Evolutionary conservation across 1,140 invertebrate species (phyloP), one percentile per base, ranked within the genome.

Genomic region (Liolophura sinensis): DNA sequence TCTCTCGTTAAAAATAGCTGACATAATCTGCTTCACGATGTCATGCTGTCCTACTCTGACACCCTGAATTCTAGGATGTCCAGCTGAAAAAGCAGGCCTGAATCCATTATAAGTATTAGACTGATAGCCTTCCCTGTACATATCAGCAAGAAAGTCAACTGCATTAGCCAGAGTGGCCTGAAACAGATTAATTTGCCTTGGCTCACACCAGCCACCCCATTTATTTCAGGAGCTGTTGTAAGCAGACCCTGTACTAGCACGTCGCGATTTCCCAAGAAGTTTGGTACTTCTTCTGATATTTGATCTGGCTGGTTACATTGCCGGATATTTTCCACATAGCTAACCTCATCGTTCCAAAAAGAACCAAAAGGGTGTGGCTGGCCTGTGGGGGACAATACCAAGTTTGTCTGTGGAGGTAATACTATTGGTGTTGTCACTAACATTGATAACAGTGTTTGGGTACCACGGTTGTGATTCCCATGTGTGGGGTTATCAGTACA

Each of bases 131-230:
- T 64, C 56, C 20, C 46, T 20, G 40, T 27, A 62, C n/a, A 64
- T 11, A 16, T 54, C 50, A 18, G 62, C 20, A 11, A 69, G 50
- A 55, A 65, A 69, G 27, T 61, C 24, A 22, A 20, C 52, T 66
- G 66, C 51, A 62, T 52, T 18, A 16, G 54, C 60, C 63, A 66
- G 20, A 63, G 60, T 60, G 64, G 56, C 47, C 24, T 55, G 60
- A 69, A 69, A 62, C 4, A 62, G 63, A 70, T 62, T 24, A 69
- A 69, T 40, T 51, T 65, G 49, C 62, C 31, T 50, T 22, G 18
- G 27, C 46, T 20, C 49, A 65, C 64, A 69, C 63, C 68, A 69
- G 68, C 68, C 54, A 65, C 16, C 24, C 64, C 68, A 70, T 25
- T 62, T 60, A 65, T 57, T 65, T 56, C 68, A 65, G 60, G 27